Base-by-base conservation (phyloP, 2,888 invertebrate species). In the Ormyrus pomaceus region DNA sequence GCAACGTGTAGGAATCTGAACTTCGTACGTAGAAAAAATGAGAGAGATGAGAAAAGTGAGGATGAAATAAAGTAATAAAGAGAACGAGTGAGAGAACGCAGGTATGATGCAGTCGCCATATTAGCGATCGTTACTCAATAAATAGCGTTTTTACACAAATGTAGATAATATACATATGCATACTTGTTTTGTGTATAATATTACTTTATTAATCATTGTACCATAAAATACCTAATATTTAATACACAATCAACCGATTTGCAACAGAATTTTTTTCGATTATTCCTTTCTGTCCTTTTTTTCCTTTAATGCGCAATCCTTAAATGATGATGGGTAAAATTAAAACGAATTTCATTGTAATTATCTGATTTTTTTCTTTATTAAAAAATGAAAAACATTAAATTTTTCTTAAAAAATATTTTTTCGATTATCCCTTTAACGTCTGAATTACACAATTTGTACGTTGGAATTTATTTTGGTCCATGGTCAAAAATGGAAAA, bases 201-300 rank as follows among this genome's bases (percentile, higher is more conserved):
- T 70, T 77, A 69, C 58, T 85, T 85, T 87, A 85, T 86, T 85
- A 85, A 84, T 85, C 84, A 85, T 84, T 86, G 84, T 87, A 86
- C 84, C 83, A 86, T 85, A 86, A 81, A 69, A 53, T 59, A 77
- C 64, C 70, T 87, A 34, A 34, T 34, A 87, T 88, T 87, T 87
- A 88, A 88, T 88, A 88, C 84, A 87, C 83, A 81, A 85, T 81
- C 82, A 83, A 86, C 83, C 81, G 84, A 87, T 87, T 88, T 86
- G 82, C 86, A 86, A 83, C 81, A 83, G 74, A 62, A 70, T 59
- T 58, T 68, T 56, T 65, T 66, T 51, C 19, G 55, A 68, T 6
- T 61, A 61, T 61, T 34, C 10, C 19, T 6, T 61, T 61, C 8
- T 45, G 34, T 34, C 34, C 34, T 34, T 34, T 34, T 34, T 34